A percentile compares a stretch with the other conserved stretches of the same genome.
These are phyloP conservation scores for Seira sanloemensis DNA, from an alignment of 2,888 invertebrate genomes.

Conservation along the genomic window DNA sequence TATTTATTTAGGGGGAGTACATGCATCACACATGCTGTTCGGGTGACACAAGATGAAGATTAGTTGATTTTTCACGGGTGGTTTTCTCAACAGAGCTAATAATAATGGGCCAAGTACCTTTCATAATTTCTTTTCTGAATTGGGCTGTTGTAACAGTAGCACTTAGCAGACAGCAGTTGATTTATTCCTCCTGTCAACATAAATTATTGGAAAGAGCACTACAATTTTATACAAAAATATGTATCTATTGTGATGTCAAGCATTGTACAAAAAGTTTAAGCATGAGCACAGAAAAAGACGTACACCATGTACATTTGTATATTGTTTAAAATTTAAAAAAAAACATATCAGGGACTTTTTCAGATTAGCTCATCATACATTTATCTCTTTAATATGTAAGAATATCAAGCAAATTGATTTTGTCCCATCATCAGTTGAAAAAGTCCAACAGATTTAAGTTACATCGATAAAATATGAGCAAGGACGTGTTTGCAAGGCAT, in stretches of 20 bases:
- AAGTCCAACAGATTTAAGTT: not conserved
- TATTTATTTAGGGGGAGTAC: not conserved
- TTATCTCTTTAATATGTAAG: not conserved
- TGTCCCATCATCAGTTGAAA: not conserved
- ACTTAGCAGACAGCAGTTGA: not conserved
- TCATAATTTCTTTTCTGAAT: not conserved
- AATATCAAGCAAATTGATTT: not conserved
- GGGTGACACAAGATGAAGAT: not conserved
- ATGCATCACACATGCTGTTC: not conserved
- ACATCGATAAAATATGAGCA: not conserved
- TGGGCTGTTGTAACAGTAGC: not conserved
- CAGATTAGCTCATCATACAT: too few relatives aligned
- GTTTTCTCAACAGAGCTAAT: not conserved
- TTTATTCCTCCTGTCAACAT: not conserved
- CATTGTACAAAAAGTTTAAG: not conserved
- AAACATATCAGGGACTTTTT: too few relatives aligned
- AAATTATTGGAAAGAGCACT: not conserved
- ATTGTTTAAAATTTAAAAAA: too few relatives aligned
- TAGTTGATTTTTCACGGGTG: not conserved
- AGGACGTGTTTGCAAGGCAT: not conserved
- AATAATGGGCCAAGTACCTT: not conserved
- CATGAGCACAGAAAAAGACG: too few relatives aligned
- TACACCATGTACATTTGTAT: too few relatives aligned
- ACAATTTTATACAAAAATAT: not conserved
- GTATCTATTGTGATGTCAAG: constrained; percentile 4